Conservation (phyloP, 2,113 vertebrate species). For the Grammomys dolichurus region DNA sequence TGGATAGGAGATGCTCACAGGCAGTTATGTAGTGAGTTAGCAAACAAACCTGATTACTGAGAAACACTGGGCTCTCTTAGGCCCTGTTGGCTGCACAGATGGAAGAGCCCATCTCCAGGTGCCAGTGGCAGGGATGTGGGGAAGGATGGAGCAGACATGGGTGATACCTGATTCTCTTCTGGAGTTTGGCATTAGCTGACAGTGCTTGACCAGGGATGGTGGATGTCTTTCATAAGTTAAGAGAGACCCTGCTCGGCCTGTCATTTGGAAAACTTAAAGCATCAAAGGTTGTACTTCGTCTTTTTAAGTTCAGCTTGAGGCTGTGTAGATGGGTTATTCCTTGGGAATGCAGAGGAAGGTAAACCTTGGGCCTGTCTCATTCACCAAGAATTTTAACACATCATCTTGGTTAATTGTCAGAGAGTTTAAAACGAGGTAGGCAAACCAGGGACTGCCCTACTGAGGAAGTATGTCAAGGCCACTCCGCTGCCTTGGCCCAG, state of each 20-base stretch:
- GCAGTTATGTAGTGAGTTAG: background rate
- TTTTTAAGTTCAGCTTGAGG: background rate
- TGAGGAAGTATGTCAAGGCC: background rate
- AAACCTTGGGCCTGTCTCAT: background rate
- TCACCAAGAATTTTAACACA: background rate
- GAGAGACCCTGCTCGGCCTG: background rate
- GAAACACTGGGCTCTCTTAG: background rate
- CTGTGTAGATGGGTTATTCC: background rate
- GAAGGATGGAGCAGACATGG: background rate
- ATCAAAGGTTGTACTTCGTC: background rate
- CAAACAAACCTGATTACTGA: background rate
- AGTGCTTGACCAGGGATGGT: background rate
- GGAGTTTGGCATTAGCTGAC: background rate
- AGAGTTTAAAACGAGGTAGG: background rate
- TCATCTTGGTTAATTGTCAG: background rate
- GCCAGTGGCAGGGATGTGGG: background rate
- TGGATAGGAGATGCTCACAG: background rate
- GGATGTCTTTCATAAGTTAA: background rate
- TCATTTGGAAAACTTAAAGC: background rate
- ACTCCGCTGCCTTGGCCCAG: background rate
- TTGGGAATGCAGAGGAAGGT: background rate
- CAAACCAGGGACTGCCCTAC: background rate
- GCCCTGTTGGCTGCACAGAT: background rate
- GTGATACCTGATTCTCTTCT: background rate
- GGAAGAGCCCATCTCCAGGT: background rate